A percentile compares a stretch with the other conserved stretches of the same genome.
Conservation (phyloP, 2,888 invertebrate genomes). For the Callyntrura sp. region DNA sequence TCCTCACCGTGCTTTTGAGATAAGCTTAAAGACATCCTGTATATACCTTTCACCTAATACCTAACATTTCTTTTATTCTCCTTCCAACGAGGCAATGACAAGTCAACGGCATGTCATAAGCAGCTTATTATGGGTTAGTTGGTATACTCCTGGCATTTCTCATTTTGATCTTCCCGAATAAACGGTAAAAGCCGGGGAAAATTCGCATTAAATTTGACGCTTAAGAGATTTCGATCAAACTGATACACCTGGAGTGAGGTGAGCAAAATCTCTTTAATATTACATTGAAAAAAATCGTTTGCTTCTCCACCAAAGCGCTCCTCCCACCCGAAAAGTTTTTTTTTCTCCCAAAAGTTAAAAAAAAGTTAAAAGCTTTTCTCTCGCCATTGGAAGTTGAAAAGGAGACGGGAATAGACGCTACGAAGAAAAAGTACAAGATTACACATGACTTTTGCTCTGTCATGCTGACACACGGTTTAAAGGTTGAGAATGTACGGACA, state of each 20-base stretch:
- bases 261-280: background rate
- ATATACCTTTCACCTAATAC: too few relatives aligned
- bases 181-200: background rate
- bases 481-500: slow-evolving; percentile 45
- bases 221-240: slow-evolving; percentile 1
- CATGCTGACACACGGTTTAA: slow-evolving; percentile 36
- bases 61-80: too few relatives aligned
- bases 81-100: too few relatives aligned
- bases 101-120: too few relatives aligned
- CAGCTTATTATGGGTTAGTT: too few relatives aligned
- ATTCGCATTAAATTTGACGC: background rate
- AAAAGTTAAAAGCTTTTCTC: slow-evolving; percentile 44
- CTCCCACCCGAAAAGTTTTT: slow-evolving; percentile 29
- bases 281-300: background rate
- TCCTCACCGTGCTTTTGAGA: too few relatives aligned
- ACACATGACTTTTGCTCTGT: slow-evolving; percentile 39
- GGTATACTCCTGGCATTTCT: too few relatives aligned
- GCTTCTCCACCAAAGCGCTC: background rate
- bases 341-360: too few relatives aligned
- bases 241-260: background rate
- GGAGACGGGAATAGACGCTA: background rate
- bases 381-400: slow-evolving; percentile 27
- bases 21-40: too few relatives aligned
- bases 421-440: background rate
- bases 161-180: too few relatives aligned